Percentiles rank a stretch among this genome's conserved stretches.
Conservation (phyloP, 2,888 invertebrate genomes). For the Eupithecia pulchellata region DNA sequence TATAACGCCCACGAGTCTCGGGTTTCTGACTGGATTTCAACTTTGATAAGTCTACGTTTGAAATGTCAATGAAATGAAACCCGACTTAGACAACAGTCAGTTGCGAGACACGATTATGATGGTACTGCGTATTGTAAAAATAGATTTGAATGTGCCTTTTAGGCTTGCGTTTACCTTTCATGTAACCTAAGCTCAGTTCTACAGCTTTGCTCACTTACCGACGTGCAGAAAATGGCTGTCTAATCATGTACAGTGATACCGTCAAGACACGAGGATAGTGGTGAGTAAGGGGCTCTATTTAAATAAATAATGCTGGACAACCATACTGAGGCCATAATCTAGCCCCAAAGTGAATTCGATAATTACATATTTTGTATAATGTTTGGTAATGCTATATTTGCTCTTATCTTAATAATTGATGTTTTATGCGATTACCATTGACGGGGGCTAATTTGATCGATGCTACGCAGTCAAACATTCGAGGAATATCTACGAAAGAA, state of each 20-base stretch:
- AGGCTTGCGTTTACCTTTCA: not conserved
- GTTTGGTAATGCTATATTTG: not conserved
- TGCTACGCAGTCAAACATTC: not conserved
- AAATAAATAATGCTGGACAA: too few relatives aligned
- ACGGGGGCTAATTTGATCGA: not conserved
- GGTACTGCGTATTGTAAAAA: not conserved
- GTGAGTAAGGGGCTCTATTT: too few relatives aligned
- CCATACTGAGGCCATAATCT: too few relatives aligned
- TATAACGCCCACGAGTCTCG: constrained; percentile 22
- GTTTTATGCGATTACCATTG: not conserved
- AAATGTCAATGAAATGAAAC: constrained; percentile 9
- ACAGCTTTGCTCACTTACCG: too few relatives aligned
- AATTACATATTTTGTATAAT: too few relatives aligned
- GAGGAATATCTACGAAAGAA: not conserved
- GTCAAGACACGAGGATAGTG: too few relatives aligned
- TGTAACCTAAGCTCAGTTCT: not conserved
- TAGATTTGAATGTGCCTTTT: not conserved
- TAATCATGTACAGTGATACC: not conserved
- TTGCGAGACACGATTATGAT: not conserved
- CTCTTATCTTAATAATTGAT: not conserved
- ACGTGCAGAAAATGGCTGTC: not conserved
- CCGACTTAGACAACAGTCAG: not conserved
- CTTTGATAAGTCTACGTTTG: constrained; percentile 6
- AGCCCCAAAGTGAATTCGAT: too few relatives aligned
- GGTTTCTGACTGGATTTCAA: constrained; percentile 2